Base-by-base conservation (phyloP, 2,797 vertebrate species). In the Champsocephalus gunnari region DNA sequence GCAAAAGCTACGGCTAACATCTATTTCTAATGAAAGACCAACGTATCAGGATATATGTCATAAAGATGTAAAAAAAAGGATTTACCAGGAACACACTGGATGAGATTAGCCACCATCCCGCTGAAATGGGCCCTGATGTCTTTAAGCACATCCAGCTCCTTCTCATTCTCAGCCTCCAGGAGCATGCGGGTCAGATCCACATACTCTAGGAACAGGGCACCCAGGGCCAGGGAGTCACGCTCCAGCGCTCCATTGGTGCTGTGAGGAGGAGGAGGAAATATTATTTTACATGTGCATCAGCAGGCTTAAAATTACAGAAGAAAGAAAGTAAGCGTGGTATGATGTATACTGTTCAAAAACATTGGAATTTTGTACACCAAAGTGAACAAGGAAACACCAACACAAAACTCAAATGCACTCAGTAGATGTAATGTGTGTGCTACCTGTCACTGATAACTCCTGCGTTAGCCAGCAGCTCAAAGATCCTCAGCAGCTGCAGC, bases 371-470 rank as follows among this genome's bases (percentile, higher is more conserved):
- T 47, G n/a, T 32, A 45, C 11, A 12, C 3, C 21, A 6, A 45
- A 48, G 19, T 0, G 3, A 9, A 45, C 4, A 24, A 55, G 1
- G 2, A 50, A 43, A 72, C 0, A 53, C 8, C 49, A 41, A 19
- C 67, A 47, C 17, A 45, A 63, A 76, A 5, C 16, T n/a, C 3
- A 5, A 63, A 12, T 17, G 11, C 43, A 41, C 21, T 51, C 34
- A 19, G 45, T 3, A 13, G 21, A 62, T 55, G 9, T 41, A 41
- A 63, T 54, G n/a, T 38, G 47, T 38, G 53, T 14, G 14, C 32
- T 92, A 99, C 98, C 98, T 99, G 95, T 99, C 98, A 93, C 98
- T 99, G 93, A 99, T 99, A 34, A 99, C 98, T 63, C 96, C 96
- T n/a, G 98, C 98, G 71, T 98, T 98, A 56, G 98, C 98, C 89